phyloP scores from a whole-genome alignment of 2,888 invertebrate species.

The Pachymerium ferrugineum region DNA sequence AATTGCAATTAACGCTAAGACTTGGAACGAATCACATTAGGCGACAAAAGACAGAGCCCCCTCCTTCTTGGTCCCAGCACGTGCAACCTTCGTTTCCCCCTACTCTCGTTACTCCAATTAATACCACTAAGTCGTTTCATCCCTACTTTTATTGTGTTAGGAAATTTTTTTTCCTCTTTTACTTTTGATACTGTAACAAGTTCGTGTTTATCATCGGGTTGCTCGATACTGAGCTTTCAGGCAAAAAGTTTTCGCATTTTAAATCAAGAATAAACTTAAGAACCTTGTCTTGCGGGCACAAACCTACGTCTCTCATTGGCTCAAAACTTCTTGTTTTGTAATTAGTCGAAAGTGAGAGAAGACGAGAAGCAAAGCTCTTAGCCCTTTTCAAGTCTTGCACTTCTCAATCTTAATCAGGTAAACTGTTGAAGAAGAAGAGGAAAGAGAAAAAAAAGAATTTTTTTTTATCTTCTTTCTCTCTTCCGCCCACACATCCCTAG shows the following conservation, averaged over 20 bases:
- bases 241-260: conserved; percentile 17
- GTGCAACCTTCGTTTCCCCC: conserved; percentile 7
- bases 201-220: neutral
- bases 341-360: too few species aligned
- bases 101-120: conserved; percentile 14
- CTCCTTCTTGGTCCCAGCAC: conserved; percentile 6
- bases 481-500: neutral
- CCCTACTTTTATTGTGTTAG: conserved; percentile 3
- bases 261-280: conserved; percentile 21
- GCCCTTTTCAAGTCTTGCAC: neutral
- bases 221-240: neutral
- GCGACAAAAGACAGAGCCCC: conserved; percentile 17
- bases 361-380: conserved; percentile 14
- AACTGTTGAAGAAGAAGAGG: neutral
- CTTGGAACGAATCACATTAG: conserved; percentile 28
- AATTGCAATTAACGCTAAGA: conserved; percentile 28
- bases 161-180: neutral
- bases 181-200: neutral
- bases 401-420: conserved; percentile 21
- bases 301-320: neutral
- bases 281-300: conserved; percentile 7
- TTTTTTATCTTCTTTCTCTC: neutral
- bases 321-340: conserved; percentile 7
- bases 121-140: conserved; percentile 21
- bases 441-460: neutral